A percentile compares a stretch with the other conserved stretches of the same genome.
phyloP scores from a whole-genome alignment of 1,140 invertebrate genomes.

The Trypoxylus dichotomus region DNA sequence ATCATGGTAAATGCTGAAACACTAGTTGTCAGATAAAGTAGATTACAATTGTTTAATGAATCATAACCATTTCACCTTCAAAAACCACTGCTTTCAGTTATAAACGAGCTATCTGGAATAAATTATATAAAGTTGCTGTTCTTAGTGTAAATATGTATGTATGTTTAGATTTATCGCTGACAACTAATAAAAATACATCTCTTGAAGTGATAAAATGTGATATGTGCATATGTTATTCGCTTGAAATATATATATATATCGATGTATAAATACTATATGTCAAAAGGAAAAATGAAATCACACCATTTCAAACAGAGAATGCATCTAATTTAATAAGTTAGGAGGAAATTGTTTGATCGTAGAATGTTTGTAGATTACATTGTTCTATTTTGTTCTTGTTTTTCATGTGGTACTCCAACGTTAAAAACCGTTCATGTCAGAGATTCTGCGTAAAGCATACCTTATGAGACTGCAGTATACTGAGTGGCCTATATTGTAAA shows the following conservation, averaged over 20 bases:
- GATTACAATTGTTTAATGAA: no score
- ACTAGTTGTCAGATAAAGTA: no score
- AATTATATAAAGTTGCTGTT: neutral
- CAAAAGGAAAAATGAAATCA: neutral
- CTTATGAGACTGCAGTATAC: slow-evolving; percentile 11
- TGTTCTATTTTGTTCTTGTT: neutral
- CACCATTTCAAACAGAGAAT: neutral
- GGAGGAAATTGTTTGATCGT: neutral
- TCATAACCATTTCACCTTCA: no score
- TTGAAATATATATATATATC: slow-evolving; percentile 12
- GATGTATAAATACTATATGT: slow-evolving; percentile 5
- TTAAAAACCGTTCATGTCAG: no score
- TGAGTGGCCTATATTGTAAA: slow-evolving; percentile 13
- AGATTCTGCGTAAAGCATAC: neutral
- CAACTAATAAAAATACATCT: slow-evolving; percentile 9
- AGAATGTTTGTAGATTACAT: neutral
- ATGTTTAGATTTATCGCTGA: slow-evolving; percentile 3
- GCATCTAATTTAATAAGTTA: neutral
- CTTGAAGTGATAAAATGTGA: slow-evolving; percentile 17
- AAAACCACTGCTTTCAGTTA: neutral
- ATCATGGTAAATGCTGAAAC: no score
- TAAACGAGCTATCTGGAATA: neutral
- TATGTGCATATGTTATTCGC: slow-evolving; percentile 21
- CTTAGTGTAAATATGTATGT: neutral
- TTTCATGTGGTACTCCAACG: neutral